Evolutionary conservation across 2,797 vertebrate genomes (phyloP).

Genomic region (Odontamblyopus rebecca): DNA sequence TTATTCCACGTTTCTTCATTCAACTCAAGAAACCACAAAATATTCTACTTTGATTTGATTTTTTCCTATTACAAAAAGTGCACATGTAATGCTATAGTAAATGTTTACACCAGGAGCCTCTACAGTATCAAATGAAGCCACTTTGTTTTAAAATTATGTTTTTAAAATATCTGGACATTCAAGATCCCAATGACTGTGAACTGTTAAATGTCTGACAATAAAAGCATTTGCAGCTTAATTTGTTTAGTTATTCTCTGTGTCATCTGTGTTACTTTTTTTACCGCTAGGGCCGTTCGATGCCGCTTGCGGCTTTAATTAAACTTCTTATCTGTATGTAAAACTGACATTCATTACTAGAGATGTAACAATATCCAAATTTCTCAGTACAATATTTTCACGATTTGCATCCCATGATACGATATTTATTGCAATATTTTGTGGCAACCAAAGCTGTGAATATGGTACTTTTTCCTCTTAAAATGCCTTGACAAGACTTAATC

Average conservation of each 20-base stretch:
- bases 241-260: background rate
- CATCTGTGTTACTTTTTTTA: background rate
- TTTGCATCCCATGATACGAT: too few species aligned
- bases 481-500: too few species aligned
- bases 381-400: too few species aligned
- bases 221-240: conserved; percentile 28
- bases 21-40: background rate
- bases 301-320: too few species aligned
- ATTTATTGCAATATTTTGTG: too few species aligned
- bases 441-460: too few species aligned
- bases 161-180: conserved; percentile 9
- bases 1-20: background rate
- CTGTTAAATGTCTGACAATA: conserved; percentile 43
- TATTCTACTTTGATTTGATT: background rate
- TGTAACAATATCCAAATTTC: too few species aligned
- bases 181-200: conserved; percentile 42
- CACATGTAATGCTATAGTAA: background rate
- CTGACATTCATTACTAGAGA: too few species aligned
- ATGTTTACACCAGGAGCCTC: conserved; percentile 43
- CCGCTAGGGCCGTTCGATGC: too few species aligned
- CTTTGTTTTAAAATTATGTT: conserved; percentile 12
- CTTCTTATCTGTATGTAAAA: too few species aligned
- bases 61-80: background rate
- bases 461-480: too few species aligned
- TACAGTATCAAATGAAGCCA: conserved; percentile 4